phyloP scores from a whole-genome alignment of 2,888 invertebrate genomes.

The Cacoxenus indagator region DNA sequence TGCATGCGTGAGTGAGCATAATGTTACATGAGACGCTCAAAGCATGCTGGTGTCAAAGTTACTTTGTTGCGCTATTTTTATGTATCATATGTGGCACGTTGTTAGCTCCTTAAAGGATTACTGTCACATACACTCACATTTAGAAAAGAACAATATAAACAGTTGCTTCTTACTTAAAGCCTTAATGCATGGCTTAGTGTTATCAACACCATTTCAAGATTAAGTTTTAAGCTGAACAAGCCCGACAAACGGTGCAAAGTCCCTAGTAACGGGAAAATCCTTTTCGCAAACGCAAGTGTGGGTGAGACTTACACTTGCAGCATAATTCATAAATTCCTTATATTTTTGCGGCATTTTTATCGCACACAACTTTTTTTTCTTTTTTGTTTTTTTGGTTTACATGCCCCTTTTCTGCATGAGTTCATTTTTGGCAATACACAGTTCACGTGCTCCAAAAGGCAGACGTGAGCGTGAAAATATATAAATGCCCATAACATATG shows the following conservation, averaged over 20 bases:
- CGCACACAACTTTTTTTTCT: not conserved
- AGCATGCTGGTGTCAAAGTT: not conserved
- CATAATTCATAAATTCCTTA: constrained; percentile 1
- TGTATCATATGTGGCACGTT: too few species aligned
- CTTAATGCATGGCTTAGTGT: not conserved
- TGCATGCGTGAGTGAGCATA: not conserved
- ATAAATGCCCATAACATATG: constrained; percentile 8
- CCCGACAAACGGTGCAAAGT: not conserved
- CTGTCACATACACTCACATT: not conserved
- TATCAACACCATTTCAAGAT: constrained; percentile 12
- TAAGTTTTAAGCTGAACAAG: not conserved
- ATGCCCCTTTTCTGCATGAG: not conserved
- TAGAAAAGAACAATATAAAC: not conserved
- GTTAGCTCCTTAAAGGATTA: not conserved
- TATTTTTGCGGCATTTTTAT: constrained; percentile 6
- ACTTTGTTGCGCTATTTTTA: too few species aligned
- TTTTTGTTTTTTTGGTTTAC: not conserved
- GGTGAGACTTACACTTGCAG: not conserved
- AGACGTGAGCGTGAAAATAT: not conserved
- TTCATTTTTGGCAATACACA: not conserved
- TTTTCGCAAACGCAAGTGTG: not conserved
- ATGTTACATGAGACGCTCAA: not conserved
- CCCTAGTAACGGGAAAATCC: not conserved
- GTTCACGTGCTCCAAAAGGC: not conserved
- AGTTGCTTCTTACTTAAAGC: not conserved